Evolutionary conservation across 1,140 invertebrate species (phyloP).

Genomic region (Drosophila yakuba): DNA sequence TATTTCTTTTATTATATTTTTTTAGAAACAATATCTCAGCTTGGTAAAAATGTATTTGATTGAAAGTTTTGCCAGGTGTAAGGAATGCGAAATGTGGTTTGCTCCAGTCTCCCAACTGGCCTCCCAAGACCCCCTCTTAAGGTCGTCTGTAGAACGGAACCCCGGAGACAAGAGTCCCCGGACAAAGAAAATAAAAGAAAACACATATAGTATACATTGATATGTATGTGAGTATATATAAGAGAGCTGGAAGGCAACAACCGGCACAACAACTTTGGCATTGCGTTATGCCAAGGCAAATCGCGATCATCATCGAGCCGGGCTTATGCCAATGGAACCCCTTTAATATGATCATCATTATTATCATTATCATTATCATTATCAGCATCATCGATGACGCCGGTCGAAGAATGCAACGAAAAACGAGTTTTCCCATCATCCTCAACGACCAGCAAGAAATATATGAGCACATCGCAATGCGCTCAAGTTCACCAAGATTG

Average conservation of each 20-base stretch:
- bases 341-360: slow-evolving; percentile 41
- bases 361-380: slow-evolving; percentile 37
- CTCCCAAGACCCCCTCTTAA: slow-evolving; percentile 59
- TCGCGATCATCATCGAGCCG: slow-evolving; percentile 43
- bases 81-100: slow-evolving; percentile 61
- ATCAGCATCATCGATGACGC: slow-evolving; percentile 73
- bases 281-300: slow-evolving; percentile 36
- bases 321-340: slow-evolving; percentile 15
- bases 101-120: slow-evolving; percentile 74
- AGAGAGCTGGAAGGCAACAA: slow-evolving; percentile 23
- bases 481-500: slow-evolving; percentile 44
- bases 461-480: slow-evolving; percentile 41
- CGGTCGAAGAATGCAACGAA: slow-evolving; percentile 61
- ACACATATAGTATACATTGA: not conserved
- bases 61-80: slow-evolving; percentile 9
- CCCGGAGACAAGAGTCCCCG: slow-evolving; percentile 39
- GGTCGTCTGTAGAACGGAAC: slow-evolving; percentile 81
- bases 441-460: not conserved
- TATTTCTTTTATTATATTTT: not conserved
- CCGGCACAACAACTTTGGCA: slow-evolving; percentile 55
- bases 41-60: not conserved
- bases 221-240: not conserved
- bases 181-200: slow-evolving; percentile 16
- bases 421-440: slow-evolving; percentile 18
- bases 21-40: not conserved